Conservation (phyloP, 2,888 invertebrate species). For the Volucella bombylans region DNA sequence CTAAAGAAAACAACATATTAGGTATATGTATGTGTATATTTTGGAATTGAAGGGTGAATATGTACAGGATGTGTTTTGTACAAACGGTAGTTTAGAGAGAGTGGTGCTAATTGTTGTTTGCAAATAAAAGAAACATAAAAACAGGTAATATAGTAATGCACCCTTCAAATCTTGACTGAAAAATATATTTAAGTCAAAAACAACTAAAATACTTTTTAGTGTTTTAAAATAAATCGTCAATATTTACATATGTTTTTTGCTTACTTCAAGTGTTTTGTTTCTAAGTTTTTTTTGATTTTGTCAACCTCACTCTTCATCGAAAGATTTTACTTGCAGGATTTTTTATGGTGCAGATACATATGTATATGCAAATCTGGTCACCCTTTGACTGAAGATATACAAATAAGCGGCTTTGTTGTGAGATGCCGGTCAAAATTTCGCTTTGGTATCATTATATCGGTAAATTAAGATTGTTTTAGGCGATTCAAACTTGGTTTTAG, state of each 20-base stretch:
- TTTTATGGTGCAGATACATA: too few relatives aligned
- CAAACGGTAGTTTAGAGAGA: not conserved
- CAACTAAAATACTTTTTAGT: slow-evolving; percentile 23
- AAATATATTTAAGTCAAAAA: slow-evolving; percentile 38
- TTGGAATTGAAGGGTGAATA: slow-evolving; percentile 39
- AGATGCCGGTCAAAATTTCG: too few relatives aligned
- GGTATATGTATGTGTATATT: slow-evolving; percentile 39
- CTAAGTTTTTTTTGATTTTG: not conserved
- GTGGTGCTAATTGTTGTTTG: slow-evolving; percentile 35
- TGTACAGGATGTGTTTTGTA: slow-evolving; percentile 8
- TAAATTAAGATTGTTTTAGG: too few relatives aligned
- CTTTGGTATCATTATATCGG: too few relatives aligned
- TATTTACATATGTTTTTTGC: slow-evolving; percentile 13
- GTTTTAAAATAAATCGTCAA: slow-evolving; percentile 33
- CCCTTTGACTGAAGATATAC: too few relatives aligned
- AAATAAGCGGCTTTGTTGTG: too few relatives aligned
- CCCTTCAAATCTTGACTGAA: slow-evolving; percentile 56
- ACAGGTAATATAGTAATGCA: slow-evolving; percentile 11
- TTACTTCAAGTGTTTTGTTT: not conserved
- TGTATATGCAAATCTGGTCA: too few relatives aligned
- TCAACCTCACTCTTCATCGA: too few relatives aligned
- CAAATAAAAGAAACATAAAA: not conserved
- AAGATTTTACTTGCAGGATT: too few relatives aligned
- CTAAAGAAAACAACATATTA: slow-evolving; percentile 16
- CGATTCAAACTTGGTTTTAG: too few relatives aligned